Evolutionary conservation across 2,113 vertebrate species (phyloP), one percentile per base, ranked within the genome.

Genomic region (Gracilinanus agilis): DNA sequence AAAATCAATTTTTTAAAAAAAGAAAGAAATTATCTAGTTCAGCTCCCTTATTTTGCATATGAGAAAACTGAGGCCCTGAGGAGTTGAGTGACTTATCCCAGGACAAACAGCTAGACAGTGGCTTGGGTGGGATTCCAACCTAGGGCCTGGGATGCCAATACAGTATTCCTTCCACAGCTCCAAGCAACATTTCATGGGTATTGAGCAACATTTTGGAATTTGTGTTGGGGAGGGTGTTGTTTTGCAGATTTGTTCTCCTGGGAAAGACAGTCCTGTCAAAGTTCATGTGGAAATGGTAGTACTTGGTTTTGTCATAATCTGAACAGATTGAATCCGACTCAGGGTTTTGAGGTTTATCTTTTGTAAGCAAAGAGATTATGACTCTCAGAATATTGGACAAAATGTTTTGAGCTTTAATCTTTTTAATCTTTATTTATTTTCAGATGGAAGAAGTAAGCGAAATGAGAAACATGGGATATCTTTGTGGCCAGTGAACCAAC

Each of bases 281-380:
- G 34, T 94, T 90, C 16, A 13, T 91, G 11, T n/a, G 83, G 54
- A 16, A 90, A 49, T 92, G 27, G 5, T 9, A 88, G 16, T 40
- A 0, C 25, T 44, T 55, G 24, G 55, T 49, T 54, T 49, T 29
- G 49, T 94, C 11, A n/a, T 27, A 10, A 12, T 23, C 3, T 55
- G 75, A 40, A 34, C 3, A 93, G 53, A 90, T 27, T 2, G 2
- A 61, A 16, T 67, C 0, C 16, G 29, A 92, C 53, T 92, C 75
- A 56, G 53, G 49, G 49, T 5, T 24, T 44, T 92, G 88, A 58
- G 88, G 94, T 92, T 94, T 34, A 90, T 89, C 89, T 94, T 58
- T 1, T 90, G 92, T 7, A 16, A 94, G 44, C 27, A 53, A 93
- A 49, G 2, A 55, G 27, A 90, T 90, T 29, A 88, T 89, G 44